These are phyloP conservation scores for Lithophane socia DNA, from an alignment of 2,888 invertebrate genomes.

Conservation along the genomic window DNA sequence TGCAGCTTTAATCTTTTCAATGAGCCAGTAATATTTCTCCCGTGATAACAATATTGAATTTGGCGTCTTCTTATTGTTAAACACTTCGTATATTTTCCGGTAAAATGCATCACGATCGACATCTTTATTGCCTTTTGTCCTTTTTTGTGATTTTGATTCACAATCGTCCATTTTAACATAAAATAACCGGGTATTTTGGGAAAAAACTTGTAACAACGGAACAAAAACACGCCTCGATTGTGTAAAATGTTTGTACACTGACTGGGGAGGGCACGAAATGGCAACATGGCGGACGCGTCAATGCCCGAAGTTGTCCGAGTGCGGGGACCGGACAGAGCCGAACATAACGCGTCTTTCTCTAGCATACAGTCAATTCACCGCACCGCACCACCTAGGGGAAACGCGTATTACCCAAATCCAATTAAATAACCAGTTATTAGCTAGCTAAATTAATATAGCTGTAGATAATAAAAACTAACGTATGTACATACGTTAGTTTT, in stretches of 20 bases:
- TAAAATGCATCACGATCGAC: conserved; percentile 75
- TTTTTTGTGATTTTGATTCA: conserved; percentile 25
- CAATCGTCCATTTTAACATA: conserved; percentile 32
- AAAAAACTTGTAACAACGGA: conserved; percentile 31
- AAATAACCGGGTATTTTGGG: conserved; percentile 41
- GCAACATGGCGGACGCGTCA: conserved; percentile 61
- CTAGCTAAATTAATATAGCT: conserved; percentile 22
- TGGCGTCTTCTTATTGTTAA: conserved; percentile 66
- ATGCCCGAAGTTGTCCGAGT: conserved; percentile 70
- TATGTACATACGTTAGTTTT: no score
- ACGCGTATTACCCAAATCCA: conserved; percentile 45
- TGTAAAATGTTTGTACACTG: conserved; percentile 58
- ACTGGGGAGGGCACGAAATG: conserved; percentile 67
- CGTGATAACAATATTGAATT: conserved; percentile 74
- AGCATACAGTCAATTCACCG: conserved; percentile 19
- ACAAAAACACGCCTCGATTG: conserved; percentile 34
- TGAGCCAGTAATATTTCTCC: conserved; percentile 69
- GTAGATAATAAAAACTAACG: conserved; percentile 2
- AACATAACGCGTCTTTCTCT: conserved; percentile 58
- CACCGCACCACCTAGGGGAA: conserved; percentile 29
- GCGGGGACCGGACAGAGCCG: conserved; percentile 68
- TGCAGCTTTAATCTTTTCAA: conserved; percentile 74
- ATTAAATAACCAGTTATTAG: conserved; percentile 52
- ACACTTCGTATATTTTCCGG: conserved; percentile 69
- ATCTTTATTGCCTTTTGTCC: conserved; percentile 34